Evolutionary conservation across 2,797 vertebrate species (phyloP), one percentile per base, ranked within the genome.

Genomic region (Crocidura indochinensis): DNA sequence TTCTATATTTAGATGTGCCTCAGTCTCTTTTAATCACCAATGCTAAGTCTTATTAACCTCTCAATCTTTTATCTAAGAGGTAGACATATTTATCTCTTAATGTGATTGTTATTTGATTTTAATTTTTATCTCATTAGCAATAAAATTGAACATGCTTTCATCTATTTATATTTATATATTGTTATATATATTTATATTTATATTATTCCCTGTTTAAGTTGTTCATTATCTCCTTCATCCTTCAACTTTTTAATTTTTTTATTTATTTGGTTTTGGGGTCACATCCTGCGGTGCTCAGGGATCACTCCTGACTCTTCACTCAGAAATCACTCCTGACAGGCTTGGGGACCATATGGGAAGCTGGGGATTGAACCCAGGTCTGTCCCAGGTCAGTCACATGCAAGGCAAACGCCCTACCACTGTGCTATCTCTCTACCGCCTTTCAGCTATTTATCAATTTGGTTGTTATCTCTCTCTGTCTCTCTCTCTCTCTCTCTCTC

Each of bases 41-140:
- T 83, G 24, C 10, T 72, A 46, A 82, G 56, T 51, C 60, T 74
- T 74, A 87, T 31, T 91, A 91, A 73, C 10, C 49, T 68, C 78
- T 87, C 60, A 74, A 84, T 68, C 20, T 38, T 87, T 73, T 78
- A 56, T 24, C 46, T 75, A 26, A 20, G 87, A 9, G 49, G 4
- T 87, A 91, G 84, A 84, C 78, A 65, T 71, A 2, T 79, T 56
- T 47, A 6, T 46, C 24, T 78, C 67, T 64, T 76, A 49, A 26
- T n/a, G 2, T 67, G 11, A 49, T 26, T n/a, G 1, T 69, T 88
- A 29, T 53, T 67, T 91, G 56, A 71, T 75, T 75, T 91, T 46
- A 12, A 84, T 44, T 91, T 83, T 56, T 56, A 78, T 74, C n/a
- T 74, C 62, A 73, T 75, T 69, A 80, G 31, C 17, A 49, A 60